These are phyloP conservation scores for Yponomeuta sedellus DNA, from an alignment of 2,888 invertebrate genomes.

Conservation along the genomic window DNA sequence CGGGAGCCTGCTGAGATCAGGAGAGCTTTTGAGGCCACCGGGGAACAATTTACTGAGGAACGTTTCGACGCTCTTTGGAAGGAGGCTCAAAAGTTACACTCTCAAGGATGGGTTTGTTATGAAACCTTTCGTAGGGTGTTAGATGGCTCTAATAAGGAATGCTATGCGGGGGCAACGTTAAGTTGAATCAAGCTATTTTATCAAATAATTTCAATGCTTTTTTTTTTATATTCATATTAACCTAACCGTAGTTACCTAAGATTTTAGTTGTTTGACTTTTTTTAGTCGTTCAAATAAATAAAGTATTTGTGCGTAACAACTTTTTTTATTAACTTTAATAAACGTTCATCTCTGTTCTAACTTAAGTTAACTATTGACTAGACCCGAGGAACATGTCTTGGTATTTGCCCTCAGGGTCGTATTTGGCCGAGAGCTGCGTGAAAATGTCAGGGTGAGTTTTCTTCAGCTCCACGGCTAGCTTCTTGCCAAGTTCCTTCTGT, in stretches of 20 bases:
- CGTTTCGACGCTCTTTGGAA: slow-evolving; percentile 69
- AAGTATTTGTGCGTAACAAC: no score
- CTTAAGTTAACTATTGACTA: background rate
- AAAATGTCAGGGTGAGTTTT: slow-evolving; percentile 73
- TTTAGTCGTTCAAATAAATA: no score
- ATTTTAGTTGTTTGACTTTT: no score
- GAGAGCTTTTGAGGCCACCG: slow-evolving; percentile 70
- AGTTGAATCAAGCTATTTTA: no score
- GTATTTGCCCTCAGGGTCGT: slow-evolving; percentile 79
- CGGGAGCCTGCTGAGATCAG: slow-evolving; percentile 49
- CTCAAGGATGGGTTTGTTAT: slow-evolving; percentile 70
- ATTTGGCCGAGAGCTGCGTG: slow-evolving; percentile 67
- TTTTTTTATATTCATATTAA: no score
- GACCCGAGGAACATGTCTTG: slow-evolving; percentile 41
- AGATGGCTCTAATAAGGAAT: slow-evolving; percentile 22
- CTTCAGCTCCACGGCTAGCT: slow-evolving; percentile 76
- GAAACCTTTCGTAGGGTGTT: slow-evolving; percentile 66
- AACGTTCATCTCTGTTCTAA: background rate
- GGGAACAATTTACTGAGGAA: slow-evolving; percentile 65
- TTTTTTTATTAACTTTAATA: background rate
- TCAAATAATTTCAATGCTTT: no score
- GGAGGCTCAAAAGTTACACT: slow-evolving; percentile 64
- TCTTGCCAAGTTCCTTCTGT: slow-evolving; percentile 79
- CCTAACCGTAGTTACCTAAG: no score
- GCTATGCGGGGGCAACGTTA: no score